Conservation (phyloP, 2,797 vertebrate genomes). For the Thalassophryne amazonica region DNA sequence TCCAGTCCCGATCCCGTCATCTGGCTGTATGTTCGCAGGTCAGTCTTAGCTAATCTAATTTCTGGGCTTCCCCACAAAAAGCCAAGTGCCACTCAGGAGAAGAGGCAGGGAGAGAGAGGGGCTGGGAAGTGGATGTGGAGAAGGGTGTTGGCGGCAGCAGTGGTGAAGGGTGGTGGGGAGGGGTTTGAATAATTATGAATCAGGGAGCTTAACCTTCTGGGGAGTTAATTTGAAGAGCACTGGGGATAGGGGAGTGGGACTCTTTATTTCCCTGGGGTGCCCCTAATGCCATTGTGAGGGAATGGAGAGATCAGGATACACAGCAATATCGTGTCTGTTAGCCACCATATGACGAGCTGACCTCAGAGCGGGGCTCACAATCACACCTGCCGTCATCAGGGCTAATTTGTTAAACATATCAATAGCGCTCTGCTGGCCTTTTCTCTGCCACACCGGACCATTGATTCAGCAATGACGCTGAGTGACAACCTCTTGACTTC, state of each 20-base stretch:
- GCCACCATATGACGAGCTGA: conserved; percentile 82
- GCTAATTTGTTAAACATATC: conserved; percentile 87
- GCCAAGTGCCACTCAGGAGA: conserved; percentile 80
- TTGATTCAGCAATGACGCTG: conserved; percentile 55
- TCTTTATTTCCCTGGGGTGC: conserved; percentile 85
- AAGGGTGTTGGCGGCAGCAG: conserved; percentile 22
- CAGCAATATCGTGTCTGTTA: conserved; percentile 85
- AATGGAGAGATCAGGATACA: conserved; percentile 82
- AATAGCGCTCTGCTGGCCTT: conserved; percentile 72
- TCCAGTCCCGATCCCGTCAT: conserved; percentile 76
- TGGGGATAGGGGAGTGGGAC: conserved; percentile 73
- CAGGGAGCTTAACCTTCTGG: conserved; percentile 82
- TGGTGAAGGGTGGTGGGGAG: conserved; percentile 34
- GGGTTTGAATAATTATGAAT: conserved; percentile 84
- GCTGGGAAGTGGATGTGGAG: conserved; percentile 50
- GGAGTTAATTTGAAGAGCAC: conserved; percentile 84
- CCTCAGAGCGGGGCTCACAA: conserved; percentile 67
- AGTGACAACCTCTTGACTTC: conserved; percentile 55
- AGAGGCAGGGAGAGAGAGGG: conserved; percentile 58
- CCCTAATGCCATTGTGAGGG: conserved; percentile 82
- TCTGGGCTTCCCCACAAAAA: conserved; percentile 72
- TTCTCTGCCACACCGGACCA: conserved; percentile 46
- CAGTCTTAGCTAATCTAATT: conserved; percentile 84
- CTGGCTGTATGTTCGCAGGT: conserved; percentile 73
- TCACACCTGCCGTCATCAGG: conserved; percentile 81